Evolutionary conservation across 2,113 vertebrate genomes (phyloP), one percentile per base, ranked within the genome.

Genomic region (Chionodraco myersi): DNA sequence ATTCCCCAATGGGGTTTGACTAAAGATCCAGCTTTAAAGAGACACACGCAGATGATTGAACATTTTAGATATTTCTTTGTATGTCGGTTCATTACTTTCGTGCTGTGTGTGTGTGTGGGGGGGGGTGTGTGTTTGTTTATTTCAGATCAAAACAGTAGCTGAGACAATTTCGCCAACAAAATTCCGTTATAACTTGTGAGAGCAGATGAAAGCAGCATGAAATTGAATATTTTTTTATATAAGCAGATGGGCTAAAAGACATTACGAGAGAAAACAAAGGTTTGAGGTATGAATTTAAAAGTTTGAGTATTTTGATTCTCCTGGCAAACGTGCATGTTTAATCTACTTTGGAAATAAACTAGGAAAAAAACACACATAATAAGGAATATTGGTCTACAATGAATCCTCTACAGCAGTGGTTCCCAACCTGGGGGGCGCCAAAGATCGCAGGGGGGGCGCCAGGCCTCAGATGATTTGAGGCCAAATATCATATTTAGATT

Each of bases 181-280:
- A 41, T 41, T 6, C 36, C 7, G 36, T 41, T 44, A 90, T 73
- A 83, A 83, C 41, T 48, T 12, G 36, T 73, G 70, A 64, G 58
- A 59, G 53, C 60, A 34, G 78, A 70, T 76, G 74, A 72, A 82
- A 83, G 63, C 52, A 57, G 80, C 78, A 62, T 84, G 67, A 87
- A 87, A 88, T 84, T 76, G 76, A 86, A 73, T 67, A 71, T 45
- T 48, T 54, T 45, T 72, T 26, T 13, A 57, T 72, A 34, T 44
- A 64, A 69, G 60, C 26, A 72, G 26, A 79, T 56, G 36, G 41
- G 7, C 49, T 72, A 62, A 83, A 6, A 14, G 36, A 49, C 18
- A 41, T 52, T 57, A 61, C 2, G 3, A 51, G 34, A 56, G 54
- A 57, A 47, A 76, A 70, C 1, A 54, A 5, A 73, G 8, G 10